Evolutionary conservation across 2,113 vertebrate genomes (phyloP).

Genomic region (Oreamnos americanus): DNA sequence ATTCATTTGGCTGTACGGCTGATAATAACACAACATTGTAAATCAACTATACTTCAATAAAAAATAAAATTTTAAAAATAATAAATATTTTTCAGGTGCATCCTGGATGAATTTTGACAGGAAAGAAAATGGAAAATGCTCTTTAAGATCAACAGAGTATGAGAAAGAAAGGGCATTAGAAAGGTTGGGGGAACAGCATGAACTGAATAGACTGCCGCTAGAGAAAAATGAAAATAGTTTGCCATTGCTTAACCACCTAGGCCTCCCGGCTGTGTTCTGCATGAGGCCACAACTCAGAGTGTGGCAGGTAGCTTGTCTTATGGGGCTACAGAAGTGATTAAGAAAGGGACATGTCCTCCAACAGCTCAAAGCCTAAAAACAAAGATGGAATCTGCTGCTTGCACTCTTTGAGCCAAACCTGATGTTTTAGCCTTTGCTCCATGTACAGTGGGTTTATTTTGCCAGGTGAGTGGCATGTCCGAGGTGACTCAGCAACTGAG

Average conservation of each 20-base stretch:
- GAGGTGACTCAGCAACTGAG: conserved; percentile 4
- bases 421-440: not conserved
- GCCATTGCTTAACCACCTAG: not conserved
- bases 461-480: not conserved
- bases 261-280: not conserved
- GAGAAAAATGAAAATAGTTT: not conserved
- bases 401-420: not conserved
- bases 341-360: not conserved
- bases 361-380: not conserved
- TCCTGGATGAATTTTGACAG: not conserved
- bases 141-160: not conserved
- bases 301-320: not conserved
- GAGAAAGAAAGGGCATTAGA: not conserved
- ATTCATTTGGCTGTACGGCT: not conserved
- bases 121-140: not conserved
- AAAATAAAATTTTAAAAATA: not conserved
- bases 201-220: not conserved
- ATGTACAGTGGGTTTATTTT: not conserved
- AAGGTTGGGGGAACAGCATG: not conserved
- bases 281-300: not conserved
- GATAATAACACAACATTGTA: not conserved
- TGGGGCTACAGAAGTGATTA: not conserved
- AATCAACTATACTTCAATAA: not conserved
- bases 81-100: not conserved
- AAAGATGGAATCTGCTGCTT: not conserved